Evolutionary conservation across 2,888 invertebrate species (phyloP).

Genomic region (Lithosia quadra): DNA sequence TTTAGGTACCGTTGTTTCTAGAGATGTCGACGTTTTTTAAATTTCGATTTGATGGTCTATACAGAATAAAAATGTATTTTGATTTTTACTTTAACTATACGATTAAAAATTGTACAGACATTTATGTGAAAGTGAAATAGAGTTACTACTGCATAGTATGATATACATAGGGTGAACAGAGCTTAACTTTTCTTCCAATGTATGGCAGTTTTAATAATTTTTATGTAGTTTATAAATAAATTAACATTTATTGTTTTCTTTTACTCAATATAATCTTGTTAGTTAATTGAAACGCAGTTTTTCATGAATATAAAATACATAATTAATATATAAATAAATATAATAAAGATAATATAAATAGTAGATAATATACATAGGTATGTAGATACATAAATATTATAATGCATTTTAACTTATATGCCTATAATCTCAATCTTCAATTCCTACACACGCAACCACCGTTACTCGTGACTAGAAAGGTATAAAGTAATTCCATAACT

Average conservation of each 20-base stretch:
- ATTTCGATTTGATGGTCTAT: too few relatives aligned
- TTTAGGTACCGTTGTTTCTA: not conserved
- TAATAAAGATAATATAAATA: not conserved
- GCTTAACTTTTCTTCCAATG: not conserved
- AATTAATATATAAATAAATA: too few relatives aligned
- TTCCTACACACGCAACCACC: constrained; percentile 65
- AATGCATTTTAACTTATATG: not conserved
- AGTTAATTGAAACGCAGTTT: too few relatives aligned
- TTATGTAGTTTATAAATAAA: too few relatives aligned
- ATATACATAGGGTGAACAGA: not conserved
- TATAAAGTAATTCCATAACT: constrained; percentile 74
- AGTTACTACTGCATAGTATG: not conserved
- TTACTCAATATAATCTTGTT: too few relatives aligned
- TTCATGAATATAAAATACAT: too few relatives aligned
- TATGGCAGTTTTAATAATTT: too few relatives aligned
- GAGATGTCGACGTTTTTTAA: too few relatives aligned
- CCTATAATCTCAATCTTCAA: constrained; percentile 48
- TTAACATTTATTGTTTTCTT: too few relatives aligned
- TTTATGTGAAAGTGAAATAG: too few relatives aligned
- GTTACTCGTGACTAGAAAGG: constrained; percentile 84
- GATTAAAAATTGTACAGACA: too few relatives aligned
- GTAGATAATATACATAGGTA: not conserved
- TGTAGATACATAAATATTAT: not conserved
- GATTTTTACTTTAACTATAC: too few relatives aligned
- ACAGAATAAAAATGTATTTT: not conserved